Conservation (phyloP, 2,888 invertebrate species). For the Himalopsyche anomala region DNA sequence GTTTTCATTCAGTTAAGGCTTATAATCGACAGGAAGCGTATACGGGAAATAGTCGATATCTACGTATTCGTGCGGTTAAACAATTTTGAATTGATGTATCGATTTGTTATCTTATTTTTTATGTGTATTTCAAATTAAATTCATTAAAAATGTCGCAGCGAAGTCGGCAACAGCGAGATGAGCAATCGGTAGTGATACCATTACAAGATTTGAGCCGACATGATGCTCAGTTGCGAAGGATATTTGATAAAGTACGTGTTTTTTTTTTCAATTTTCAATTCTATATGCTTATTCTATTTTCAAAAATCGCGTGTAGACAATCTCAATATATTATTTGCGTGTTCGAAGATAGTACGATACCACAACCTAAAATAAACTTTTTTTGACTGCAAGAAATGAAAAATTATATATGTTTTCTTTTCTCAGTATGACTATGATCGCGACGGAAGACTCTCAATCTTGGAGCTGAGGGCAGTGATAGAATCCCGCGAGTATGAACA, state of each 20-base stretch:
- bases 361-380: not conserved
- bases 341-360: not conserved
- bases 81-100: not conserved
- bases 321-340: not conserved
- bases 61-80: not conserved
- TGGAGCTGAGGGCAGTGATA: constrained; percentile 81
- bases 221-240: not conserved
- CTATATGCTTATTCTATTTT: not conserved
- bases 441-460: constrained; percentile 83
- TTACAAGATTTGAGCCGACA: not conserved
- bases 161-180: not conserved
- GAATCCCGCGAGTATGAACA: constrained; percentile 77
- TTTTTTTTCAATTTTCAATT: not conserved
- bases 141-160: not conserved
- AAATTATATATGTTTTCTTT: not conserved
- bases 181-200: not conserved
- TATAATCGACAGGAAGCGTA: not conserved
- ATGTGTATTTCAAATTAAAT: not conserved
- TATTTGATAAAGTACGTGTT: not conserved
- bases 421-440: constrained; percentile 83
- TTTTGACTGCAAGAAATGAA: not conserved
- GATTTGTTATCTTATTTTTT: not conserved
- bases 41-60: not conserved
- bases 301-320: not conserved
- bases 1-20: not conserved